A percentile compares a stretch with the other conserved stretches of the same genome.
phyloP scores from a whole-genome alignment of 2,888 invertebrate genomes.

The Microchrysa polita region DNA sequence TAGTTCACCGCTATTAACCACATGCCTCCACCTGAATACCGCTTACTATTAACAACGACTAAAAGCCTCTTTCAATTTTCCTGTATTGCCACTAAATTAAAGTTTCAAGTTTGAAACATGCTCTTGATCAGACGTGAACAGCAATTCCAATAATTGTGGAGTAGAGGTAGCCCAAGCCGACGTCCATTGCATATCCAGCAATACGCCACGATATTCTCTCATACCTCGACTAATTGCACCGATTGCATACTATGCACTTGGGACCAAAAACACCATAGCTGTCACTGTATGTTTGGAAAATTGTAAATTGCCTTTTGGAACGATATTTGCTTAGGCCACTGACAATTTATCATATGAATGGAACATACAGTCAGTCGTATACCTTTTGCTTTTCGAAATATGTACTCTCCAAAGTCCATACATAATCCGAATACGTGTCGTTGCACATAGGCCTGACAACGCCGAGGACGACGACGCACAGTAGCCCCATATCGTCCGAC shows the following conservation, averaged over 20 bases:
- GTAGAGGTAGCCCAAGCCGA: too few relatives aligned
- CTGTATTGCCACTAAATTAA: neutral
- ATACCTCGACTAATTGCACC: neutral
- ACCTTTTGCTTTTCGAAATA: constrained; percentile 5
- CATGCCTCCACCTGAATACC: neutral
- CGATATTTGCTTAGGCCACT: constrained; percentile 41
- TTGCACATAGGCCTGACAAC: constrained; percentile 9
- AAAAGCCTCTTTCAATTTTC: neutral
- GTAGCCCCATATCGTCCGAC: neutral
- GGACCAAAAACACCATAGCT: neutral
- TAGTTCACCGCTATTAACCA: neutral
- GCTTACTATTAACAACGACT: neutral
- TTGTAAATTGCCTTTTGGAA: constrained; percentile 37
- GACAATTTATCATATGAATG: constrained; percentile 39
- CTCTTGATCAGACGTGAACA: constrained; percentile 1
- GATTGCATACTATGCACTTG: neutral
- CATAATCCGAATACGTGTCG: too few relatives aligned
- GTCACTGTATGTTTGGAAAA: constrained; percentile 26
- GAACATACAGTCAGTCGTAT: constrained; percentile 19
- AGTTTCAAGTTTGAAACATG: constrained; percentile 1
- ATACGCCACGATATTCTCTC: neutral
- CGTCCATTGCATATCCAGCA: too few relatives aligned
- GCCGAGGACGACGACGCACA: too few relatives aligned
- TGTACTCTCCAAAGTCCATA: neutral
- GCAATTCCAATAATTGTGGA: constrained; percentile 20